Percentiles rank a stretch among this genome's conserved stretches.
Conservation (phyloP, 2,113 vertebrate genomes). For the Pardalotus punctatus region DNA sequence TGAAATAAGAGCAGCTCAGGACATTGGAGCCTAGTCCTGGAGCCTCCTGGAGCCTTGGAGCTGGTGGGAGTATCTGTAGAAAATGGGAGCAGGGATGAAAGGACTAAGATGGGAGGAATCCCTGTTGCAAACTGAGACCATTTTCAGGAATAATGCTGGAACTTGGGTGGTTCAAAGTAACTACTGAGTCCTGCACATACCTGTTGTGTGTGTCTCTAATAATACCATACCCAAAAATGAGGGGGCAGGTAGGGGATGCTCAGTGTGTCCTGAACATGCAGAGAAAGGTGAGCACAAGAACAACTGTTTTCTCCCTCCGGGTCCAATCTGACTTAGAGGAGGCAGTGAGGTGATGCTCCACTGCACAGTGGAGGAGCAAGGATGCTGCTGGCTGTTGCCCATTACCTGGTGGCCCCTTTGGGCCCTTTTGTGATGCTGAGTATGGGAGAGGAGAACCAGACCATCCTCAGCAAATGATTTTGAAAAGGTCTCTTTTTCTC, state of each 20-base stretch:
- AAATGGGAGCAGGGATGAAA: not conserved
- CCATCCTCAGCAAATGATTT: not conserved
- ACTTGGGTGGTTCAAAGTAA: not conserved
- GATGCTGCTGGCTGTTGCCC: not conserved
- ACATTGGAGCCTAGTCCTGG: rapidly evolving
- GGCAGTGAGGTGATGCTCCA: not conserved
- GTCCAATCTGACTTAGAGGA: not conserved
- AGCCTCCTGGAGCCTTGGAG: not conserved
- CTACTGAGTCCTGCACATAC: not conserved
- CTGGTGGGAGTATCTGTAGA: not conserved
- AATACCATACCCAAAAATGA: not conserved
- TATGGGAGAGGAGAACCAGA: not conserved
- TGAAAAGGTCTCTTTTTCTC: not conserved
- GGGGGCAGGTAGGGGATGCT: not conserved
- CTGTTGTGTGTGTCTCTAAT: not conserved
- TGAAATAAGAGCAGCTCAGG: not conserved
- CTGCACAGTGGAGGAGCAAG: not conserved
- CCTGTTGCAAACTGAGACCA: not conserved
- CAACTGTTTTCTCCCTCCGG: not conserved
- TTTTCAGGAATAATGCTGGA: not conserved
- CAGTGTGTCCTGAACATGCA: not conserved
- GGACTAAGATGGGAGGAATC: not conserved
- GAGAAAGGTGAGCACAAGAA: not conserved
- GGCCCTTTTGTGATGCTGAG: not conserved
- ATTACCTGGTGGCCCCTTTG: not conserved